A percentile compares a stretch with the other conserved stretches of the same genome.
Evolutionary conservation across 2,113 vertebrate species (phyloP).

Genomic region (Ovis canadensis): DNA sequence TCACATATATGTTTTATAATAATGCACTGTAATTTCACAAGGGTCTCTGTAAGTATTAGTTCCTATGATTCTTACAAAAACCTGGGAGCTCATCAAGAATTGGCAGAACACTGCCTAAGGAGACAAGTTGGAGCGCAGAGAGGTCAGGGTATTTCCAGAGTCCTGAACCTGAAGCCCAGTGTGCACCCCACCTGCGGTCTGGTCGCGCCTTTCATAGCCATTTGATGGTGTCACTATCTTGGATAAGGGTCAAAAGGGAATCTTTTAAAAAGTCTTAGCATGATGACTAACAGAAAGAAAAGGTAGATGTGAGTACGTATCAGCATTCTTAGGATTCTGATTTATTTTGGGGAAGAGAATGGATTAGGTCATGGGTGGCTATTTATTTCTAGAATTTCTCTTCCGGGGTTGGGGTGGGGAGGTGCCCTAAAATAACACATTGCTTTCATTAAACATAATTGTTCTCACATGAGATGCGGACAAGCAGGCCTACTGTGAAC

Average conservation of each 20-base stretch:
- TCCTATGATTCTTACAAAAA: neutral
- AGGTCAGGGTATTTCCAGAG: neutral
- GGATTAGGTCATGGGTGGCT: neutral
- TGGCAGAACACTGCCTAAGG: neutral
- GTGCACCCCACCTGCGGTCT: neutral
- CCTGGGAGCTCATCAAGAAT: neutral
- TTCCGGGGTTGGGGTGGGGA: neutral
- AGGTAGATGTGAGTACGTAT: neutral
- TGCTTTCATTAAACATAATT: neutral
- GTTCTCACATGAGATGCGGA: neutral
- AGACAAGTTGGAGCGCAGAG: neutral
- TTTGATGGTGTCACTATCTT: neutral
- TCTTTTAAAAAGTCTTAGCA: neutral
- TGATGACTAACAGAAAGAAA: neutral
- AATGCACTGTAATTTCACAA: neutral
- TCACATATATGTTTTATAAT: neutral
- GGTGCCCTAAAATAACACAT: neutral
- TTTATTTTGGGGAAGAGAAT: neutral
- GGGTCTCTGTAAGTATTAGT: neutral
- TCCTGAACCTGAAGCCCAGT: neutral
- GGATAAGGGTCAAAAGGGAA: neutral
- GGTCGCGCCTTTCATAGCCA: neutral
- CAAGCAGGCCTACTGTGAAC: neutral
- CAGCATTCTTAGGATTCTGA: neutral
- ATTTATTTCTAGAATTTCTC: neutral